A percentile compares a stretch with the other conserved stretches of the same genome.
Conservation (phyloP, 2,113 vertebrate genomes). For the Phasianus colchicus region DNA sequence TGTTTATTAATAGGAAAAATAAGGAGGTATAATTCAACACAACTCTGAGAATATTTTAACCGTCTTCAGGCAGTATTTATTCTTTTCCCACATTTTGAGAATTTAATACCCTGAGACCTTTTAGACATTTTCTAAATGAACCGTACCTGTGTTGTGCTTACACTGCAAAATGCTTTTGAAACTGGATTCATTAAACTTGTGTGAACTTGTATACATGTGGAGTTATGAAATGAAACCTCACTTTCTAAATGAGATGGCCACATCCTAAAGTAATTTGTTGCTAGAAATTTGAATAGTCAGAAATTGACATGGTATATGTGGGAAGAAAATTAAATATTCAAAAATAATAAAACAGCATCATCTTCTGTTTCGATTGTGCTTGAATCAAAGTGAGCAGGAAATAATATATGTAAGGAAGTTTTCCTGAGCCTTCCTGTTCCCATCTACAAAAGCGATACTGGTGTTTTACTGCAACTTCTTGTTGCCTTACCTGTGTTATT, state of each 20-base stretch:
- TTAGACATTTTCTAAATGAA: background rate
- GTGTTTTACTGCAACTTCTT: background rate
- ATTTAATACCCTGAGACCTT: background rate
- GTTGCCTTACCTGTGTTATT: background rate
- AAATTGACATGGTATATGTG: background rate
- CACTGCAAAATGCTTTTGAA: background rate
- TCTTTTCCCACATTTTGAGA: background rate
- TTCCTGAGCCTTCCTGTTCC: background rate
- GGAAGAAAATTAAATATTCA: background rate
- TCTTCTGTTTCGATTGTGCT: background rate
- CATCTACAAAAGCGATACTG: background rate
- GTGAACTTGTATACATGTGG: background rate
- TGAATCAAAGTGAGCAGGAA: background rate
- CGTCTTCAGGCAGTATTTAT: background rate
- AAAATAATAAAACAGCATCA: background rate
- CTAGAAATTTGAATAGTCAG: background rate
- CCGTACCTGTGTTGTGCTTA: background rate
- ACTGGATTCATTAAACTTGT: background rate
- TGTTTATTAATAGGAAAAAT: background rate
- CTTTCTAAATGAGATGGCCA: background rate
- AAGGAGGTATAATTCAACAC: background rate
- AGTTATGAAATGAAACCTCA: background rate
- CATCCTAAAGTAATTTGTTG: background rate
- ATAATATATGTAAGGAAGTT: background rate
- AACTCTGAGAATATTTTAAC: background rate